Evolutionary conservation across 1,140 invertebrate species (phyloP).

Genomic region (Drosophila arawakana): DNA sequence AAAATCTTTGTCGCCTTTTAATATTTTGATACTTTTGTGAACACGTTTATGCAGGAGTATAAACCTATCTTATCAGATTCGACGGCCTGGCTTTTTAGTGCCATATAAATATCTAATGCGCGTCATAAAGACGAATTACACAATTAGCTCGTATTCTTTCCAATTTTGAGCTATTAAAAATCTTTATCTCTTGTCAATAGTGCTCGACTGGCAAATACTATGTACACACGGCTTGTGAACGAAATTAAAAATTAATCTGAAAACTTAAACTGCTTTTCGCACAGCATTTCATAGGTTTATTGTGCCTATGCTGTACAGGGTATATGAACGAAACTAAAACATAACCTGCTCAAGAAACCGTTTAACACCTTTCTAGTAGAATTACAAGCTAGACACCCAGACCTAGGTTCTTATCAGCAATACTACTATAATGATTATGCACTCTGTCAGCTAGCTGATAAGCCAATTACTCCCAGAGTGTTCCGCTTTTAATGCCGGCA

Average conservation of each 20-base stretch:
- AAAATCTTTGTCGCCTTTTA: background rate
- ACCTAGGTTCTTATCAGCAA: conserved; percentile 62
- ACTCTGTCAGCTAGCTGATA: conserved; percentile 61
- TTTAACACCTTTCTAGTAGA: conserved; percentile 3
- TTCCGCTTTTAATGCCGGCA: conserved; percentile 36
- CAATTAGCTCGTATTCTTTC: conserved; percentile 13
- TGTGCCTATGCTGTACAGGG: background rate
- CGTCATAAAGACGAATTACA: conserved; percentile 27
- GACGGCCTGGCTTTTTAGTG: background rate
- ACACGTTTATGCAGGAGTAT: background rate
- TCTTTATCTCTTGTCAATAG: background rate
- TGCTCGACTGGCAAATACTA: conserved; percentile 15
- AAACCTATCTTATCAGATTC: conserved; percentile 32
- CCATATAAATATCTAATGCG: conserved; percentile 22
- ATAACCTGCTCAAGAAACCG: background rate
- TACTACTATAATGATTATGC: conserved; percentile 54
- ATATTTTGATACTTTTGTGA: conserved; percentile 2
- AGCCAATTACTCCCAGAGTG: conserved; percentile 34
- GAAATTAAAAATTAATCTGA: background rate
- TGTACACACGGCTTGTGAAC: background rate
- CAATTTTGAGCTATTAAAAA: conserved; percentile 9
- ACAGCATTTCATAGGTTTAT: background rate
- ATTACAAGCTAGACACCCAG: conserved; percentile 55
- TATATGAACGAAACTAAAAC: background rate
- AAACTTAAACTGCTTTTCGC: background rate